Evolutionary conservation across 2,797 vertebrate species (phyloP).

Genomic region (Pristis pectinata): DNA sequence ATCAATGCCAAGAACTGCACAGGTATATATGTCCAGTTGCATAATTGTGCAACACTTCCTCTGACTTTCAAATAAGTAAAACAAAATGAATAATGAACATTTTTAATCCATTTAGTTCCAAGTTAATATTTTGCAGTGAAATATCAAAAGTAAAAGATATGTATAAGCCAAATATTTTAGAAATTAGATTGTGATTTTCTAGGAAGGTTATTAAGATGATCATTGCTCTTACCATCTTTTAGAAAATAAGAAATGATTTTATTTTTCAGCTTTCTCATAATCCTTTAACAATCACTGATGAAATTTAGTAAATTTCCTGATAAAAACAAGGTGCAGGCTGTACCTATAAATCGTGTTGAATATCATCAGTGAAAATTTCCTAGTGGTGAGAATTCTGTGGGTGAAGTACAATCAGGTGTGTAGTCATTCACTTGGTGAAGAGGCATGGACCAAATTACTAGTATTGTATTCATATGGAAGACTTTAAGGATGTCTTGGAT

Average conservation of each 20-base stretch:
- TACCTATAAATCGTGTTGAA: background rate
- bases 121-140: background rate
- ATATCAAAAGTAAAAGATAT: background rate
- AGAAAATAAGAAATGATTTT: background rate
- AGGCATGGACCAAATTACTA: background rate
- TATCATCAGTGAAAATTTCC: background rate
- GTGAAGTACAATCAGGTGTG: background rate
- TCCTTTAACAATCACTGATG: background rate
- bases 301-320: background rate
- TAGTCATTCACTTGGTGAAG: background rate
- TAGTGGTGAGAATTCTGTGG: background rate
- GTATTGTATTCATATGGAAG: background rate
- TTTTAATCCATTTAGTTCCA: background rate
- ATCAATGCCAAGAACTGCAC: constrained; percentile 75
- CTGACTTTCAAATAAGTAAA: background rate
- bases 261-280: background rate
- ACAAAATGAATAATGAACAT: background rate
- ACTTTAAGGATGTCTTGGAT: background rate
- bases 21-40: constrained; percentile 57
- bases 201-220: background rate
- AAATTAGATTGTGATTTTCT: background rate
- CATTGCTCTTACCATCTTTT: background rate
- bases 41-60: background rate
- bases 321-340: background rate
- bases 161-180: background rate